A percentile compares a stretch with the other conserved stretches of the same genome.
Conservation (phyloP, 2,113 vertebrate species). For the Amphiprion ocellaris region DNA sequence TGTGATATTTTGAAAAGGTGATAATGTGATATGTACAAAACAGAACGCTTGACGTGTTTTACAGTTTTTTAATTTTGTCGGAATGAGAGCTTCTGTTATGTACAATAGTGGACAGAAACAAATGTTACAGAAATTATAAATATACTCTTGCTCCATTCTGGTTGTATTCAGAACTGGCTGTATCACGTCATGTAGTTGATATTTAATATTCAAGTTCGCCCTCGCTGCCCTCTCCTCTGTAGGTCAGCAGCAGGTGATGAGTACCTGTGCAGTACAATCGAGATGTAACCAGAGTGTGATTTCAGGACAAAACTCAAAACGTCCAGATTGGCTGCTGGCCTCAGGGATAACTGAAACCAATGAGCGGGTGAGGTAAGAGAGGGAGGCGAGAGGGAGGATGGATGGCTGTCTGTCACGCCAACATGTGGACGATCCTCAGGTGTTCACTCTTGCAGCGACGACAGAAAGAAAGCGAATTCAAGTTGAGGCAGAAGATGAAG, state of each 20-base stretch:
- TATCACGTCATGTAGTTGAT: slow-evolving; percentile 25
- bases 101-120: slow-evolving; percentile 85
- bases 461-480: not conserved
- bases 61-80: slow-evolving; percentile 73
- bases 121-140: slow-evolving; percentile 83
- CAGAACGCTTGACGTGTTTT: slow-evolving; percentile 19
- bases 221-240: slow-evolving; percentile 4
- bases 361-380: slow-evolving; percentile 13
- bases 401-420: slow-evolving; percentile 18
- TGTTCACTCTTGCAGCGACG: slow-evolving; percentile 13
- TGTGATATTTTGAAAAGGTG: not conserved
- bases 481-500: slow-evolving; percentile 22
- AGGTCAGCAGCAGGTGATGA: slow-evolving; percentile 21
- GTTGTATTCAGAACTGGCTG: slow-evolving; percentile 32
- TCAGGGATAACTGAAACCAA: slow-evolving; percentile 24
- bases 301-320: slow-evolving; percentile 25
- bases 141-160: slow-evolving; percentile 72
- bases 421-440: slow-evolving; percentile 10
- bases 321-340: slow-evolving; percentile 1
- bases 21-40: not conserved
- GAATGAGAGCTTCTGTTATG: slow-evolving; percentile 83
- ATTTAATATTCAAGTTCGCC: slow-evolving; percentile 8
- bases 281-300: slow-evolving; percentile 22
- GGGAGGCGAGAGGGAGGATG: slow-evolving; percentile 1
- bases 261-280: slow-evolving; percentile 33